phyloP scores from a whole-genome alignment of 2,888 invertebrate species.

The Sarcophaga subvicina region DNA sequence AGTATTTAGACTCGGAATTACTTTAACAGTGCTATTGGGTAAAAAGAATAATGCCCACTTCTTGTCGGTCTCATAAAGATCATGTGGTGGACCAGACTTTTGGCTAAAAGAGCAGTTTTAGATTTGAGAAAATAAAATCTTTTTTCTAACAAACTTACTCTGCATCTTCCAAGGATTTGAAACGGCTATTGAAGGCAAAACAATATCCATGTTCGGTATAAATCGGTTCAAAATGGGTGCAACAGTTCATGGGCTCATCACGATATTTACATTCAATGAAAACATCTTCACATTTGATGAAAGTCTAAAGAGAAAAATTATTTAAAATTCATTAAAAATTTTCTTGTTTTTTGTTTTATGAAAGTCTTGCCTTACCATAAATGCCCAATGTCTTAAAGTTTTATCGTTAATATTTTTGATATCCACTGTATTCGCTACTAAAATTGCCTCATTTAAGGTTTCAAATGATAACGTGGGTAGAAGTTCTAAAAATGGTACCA shows the following conservation, averaged over 20 bases:
- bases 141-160: conserved; percentile 78
- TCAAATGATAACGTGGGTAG: conserved; percentile 81
- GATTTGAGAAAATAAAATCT: background rate
- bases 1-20: conserved; percentile 44
- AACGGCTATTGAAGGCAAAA: conserved; percentile 86
- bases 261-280: conserved; percentile 87
- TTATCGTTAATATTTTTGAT: conserved; percentile 71
- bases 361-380: conserved; percentile 70
- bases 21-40: conserved; percentile 77
- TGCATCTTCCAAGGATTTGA: conserved; percentile 75
- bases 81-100: conserved; percentile 76
- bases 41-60: conserved; percentile 81
- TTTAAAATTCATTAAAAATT: background rate
- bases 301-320: conserved; percentile 72
- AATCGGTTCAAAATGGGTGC: conserved; percentile 86
- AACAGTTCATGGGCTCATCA: conserved; percentile 86
- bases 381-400: conserved; percentile 77
- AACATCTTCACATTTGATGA: conserved; percentile 84
- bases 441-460: conserved; percentile 76
- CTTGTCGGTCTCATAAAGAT: conserved; percentile 82
- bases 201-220: conserved; percentile 90
- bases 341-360: background rate
- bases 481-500: conserved; percentile 79
- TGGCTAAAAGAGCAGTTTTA: conserved; percentile 69
- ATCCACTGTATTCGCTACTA: conserved; percentile 72